A percentile compares a stretch with the other conserved stretches of the same genome.
Evolutionary conservation across 2,797 vertebrate genomes (phyloP).

Genomic region (Cercopithecus diana): DNA sequence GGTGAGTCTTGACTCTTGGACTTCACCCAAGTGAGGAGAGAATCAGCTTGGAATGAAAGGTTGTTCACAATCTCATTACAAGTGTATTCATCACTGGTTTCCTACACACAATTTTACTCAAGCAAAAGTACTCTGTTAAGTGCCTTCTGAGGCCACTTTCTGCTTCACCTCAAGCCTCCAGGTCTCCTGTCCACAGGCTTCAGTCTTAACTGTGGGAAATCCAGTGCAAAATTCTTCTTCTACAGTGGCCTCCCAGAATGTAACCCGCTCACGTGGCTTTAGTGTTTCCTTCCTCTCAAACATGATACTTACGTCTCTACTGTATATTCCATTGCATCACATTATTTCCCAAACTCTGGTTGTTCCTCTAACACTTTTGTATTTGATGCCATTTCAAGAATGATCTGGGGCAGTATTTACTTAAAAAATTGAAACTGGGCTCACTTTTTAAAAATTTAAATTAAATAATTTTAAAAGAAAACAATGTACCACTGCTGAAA

Average conservation of each 20-base stretch:
- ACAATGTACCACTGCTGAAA: background rate
- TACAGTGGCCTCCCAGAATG: background rate
- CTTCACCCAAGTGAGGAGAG: background rate
- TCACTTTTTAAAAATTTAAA: slow-evolving; percentile 44
- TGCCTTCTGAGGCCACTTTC: background rate
- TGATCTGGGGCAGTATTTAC: slow-evolving; percentile 1
- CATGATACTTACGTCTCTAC: background rate
- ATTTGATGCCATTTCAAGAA: background rate
- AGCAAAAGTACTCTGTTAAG: background rate
- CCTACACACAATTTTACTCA: background rate
- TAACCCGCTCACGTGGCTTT: background rate
- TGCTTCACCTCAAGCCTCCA: background rate
- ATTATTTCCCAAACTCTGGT: background rate
- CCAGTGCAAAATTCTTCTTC: background rate
- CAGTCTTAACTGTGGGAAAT: background rate
- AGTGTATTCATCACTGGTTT: background rate
- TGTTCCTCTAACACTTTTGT: background rate
- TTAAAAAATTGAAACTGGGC: background rate
- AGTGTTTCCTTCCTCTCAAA: background rate
- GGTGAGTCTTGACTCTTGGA: background rate
- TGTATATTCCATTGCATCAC: background rate
- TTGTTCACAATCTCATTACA: background rate
- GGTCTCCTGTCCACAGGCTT: fast-evolving
- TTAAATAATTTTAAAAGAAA: slow-evolving; percentile 62
- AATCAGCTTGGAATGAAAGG: background rate